A percentile compares a stretch with the other conserved stretches of the same genome.
Conservation (phyloP, 2,797 vertebrate species). For the Phoeniculus purpureus region DNA sequence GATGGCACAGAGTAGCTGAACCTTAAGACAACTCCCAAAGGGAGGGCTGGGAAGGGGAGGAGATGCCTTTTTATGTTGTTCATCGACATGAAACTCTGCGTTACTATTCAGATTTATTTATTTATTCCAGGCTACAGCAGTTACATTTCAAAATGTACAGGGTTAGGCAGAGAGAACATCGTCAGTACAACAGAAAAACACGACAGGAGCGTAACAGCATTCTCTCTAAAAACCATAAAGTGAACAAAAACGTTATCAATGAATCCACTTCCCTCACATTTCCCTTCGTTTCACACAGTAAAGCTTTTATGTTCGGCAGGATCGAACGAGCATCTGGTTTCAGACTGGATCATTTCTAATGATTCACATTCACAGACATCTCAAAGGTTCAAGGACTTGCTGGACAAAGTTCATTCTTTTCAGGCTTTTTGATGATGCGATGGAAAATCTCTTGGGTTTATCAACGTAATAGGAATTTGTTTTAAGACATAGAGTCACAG, state of each 20-base stretch:
- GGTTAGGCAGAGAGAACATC: conserved; percentile 66
- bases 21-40: not conserved
- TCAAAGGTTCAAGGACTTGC: conserved; percentile 28
- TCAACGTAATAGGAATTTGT: not conserved
- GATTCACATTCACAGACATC: not conserved
- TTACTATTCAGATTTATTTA: conserved; percentile 72
- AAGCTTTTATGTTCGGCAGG: conserved; percentile 1
- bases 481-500: too few species aligned
- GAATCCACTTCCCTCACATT: conserved; percentile 23
- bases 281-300: conserved; percentile 42
- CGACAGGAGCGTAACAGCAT: conserved; percentile 47
- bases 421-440: conserved; percentile 10
- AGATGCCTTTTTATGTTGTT: conserved; percentile 7
- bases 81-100: conserved; percentile 64
- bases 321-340: not conserved
- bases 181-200: conserved; percentile 69
- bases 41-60: not conserved
- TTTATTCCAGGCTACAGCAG: conserved; percentile 75
- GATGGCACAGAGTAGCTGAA: not conserved
- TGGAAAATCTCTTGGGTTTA: conserved; percentile 1
- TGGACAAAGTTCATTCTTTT: conserved; percentile 14
- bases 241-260: conserved; percentile 12
- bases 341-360: not conserved
- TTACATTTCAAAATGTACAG: conserved; percentile 76
- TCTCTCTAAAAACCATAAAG: conserved; percentile 58